phyloP scores from a whole-genome alignment of 2,888 invertebrate species.

The Orchestes rusci region DNA sequence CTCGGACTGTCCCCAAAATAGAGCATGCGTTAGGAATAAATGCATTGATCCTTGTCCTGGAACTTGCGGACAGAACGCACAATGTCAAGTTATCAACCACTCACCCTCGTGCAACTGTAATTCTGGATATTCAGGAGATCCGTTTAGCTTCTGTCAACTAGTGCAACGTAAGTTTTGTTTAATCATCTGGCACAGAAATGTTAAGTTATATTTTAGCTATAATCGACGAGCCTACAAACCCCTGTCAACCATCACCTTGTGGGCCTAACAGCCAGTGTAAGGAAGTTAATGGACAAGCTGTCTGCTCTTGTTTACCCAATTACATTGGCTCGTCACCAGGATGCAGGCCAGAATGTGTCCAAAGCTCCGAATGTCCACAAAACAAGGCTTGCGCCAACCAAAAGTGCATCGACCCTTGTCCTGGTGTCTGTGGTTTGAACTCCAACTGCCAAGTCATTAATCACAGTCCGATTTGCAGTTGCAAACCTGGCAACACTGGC shows the following conservation, averaged over 20 bases:
- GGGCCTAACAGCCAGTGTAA: conserved; percentile 67
- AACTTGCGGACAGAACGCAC: conserved; percentile 59
- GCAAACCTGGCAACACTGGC: conserved; percentile 58
- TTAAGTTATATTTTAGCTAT: conserved; percentile 10
- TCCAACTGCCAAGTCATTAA: conserved; percentile 67
- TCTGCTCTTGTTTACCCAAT: conserved; percentile 60
- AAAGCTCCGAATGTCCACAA: conserved; percentile 61
- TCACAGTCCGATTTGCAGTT: conserved; percentile 66
- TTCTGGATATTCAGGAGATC: conserved; percentile 48
- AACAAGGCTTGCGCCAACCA: conserved; percentile 65
- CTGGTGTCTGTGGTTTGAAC: conserved; percentile 62
- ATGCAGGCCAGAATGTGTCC: conserved; percentile 65
- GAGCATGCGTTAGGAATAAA: conserved; percentile 50
- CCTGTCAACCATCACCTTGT: conserved; percentile 65
- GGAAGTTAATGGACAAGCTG: conserved; percentile 48
- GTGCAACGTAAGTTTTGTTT: conserved; percentile 47
- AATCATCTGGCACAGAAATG: background rate
- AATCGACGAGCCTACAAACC: conserved; percentile 44
- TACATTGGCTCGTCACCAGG: conserved; percentile 61
- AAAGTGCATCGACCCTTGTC: conserved; percentile 67
- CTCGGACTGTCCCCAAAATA: conserved; percentile 51
- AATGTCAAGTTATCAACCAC: conserved; percentile 48
- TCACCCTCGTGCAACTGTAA: conserved; percentile 46
- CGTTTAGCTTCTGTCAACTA: conserved; percentile 34
- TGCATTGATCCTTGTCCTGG: conserved; percentile 54